phyloP scores from a whole-genome alignment of 2,113 vertebrate genomes.

The Phycodurus eques region DNA sequence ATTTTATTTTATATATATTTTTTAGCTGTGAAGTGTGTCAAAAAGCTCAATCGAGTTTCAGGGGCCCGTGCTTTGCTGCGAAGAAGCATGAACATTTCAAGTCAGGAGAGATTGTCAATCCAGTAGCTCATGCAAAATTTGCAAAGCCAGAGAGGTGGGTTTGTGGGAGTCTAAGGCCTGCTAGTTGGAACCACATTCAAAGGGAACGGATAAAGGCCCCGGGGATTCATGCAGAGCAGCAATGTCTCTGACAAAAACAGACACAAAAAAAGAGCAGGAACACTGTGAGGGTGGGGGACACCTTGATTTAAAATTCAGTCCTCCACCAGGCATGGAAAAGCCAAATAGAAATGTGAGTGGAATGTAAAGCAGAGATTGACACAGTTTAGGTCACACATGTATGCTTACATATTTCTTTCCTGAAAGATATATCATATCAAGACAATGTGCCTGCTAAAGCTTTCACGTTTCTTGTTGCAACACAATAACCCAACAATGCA shows the following conservation, averaged over 20 bases:
- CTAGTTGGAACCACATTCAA: constrained; percentile 71
- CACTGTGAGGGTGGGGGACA: constrained; percentile 44
- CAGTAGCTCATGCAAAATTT: constrained; percentile 70
- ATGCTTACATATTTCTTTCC: constrained; percentile 22
- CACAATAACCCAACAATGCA: constrained; percentile 6
- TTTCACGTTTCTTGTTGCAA: constrained; percentile 16
- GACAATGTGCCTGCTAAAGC: constrained; percentile 29
- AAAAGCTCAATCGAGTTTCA: constrained; percentile 1
- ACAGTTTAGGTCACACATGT: constrained; percentile 51
- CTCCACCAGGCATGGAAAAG: constrained; percentile 64
- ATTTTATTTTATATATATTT: not conserved
- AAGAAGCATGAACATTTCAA: constrained; percentile 42
- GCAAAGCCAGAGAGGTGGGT: constrained; percentile 54
- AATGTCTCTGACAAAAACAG: constrained; percentile 63
- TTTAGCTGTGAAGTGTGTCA: not conserved
- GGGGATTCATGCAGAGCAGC: constrained; percentile 63
- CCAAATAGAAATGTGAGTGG: constrained; percentile 58
- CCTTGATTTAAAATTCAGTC: constrained; percentile 77
- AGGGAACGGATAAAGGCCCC: constrained; percentile 68
- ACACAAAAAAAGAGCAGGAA: constrained; percentile 34
- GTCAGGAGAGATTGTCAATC: constrained; percentile 52
- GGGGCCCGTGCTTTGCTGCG: constrained; percentile 1
- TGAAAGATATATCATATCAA: constrained; percentile 29
- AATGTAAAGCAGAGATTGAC: constrained; percentile 63
- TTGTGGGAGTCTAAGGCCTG: constrained; percentile 53